phyloP scores from a whole-genome alignment of 2,888 invertebrate species.

The Brachypalpus laphriformis region DNA sequence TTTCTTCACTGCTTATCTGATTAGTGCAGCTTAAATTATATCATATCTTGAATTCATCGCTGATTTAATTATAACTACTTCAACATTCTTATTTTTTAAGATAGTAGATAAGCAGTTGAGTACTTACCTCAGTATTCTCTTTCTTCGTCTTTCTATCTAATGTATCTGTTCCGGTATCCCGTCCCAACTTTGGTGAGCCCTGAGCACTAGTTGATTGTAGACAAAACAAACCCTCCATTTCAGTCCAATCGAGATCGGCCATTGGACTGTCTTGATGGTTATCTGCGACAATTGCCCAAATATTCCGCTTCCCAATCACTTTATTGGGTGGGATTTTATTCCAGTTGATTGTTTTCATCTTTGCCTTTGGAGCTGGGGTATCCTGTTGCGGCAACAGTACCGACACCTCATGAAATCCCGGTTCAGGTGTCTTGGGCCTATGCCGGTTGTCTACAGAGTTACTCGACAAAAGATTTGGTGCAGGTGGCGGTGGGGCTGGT shows the following conservation, averaged over 20 bases:
- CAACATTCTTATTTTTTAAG: no score
- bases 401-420: slow-evolving; percentile 75
- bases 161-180: slow-evolving; percentile 81
- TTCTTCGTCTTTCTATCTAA: slow-evolving; percentile 88
- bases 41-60: no score
- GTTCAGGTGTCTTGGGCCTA: slow-evolving; percentile 78
- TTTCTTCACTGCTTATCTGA: no score
- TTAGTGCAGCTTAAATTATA: no score
- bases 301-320: slow-evolving; percentile 94
- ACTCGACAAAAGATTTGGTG: slow-evolving; percentile 77
- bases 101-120: no score
- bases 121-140: slow-evolving; percentile 89
- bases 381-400: slow-evolving; percentile 93
- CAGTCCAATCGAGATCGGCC: slow-evolving; percentile 94
- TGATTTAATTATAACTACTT: no score
- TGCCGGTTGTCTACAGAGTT: slow-evolving; percentile 69
- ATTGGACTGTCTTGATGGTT: slow-evolving; percentile 93
- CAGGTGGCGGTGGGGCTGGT: slow-evolving; percentile 81
- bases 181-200: slow-evolving; percentile 84
- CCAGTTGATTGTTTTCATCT: slow-evolving; percentile 99
- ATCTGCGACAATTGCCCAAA: slow-evolving; percentile 95
- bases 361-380: slow-evolving; percentile 96
- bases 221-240: slow-evolving; percentile 97
- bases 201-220: slow-evolving; percentile 88
- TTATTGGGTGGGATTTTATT: slow-evolving; percentile 97